A percentile compares a stretch with the other conserved stretches of the same genome.
These are phyloP conservation scores for Netelia melanura DNA, from an alignment of 2,888 invertebrate genomes.

Conservation along the genomic window DNA sequence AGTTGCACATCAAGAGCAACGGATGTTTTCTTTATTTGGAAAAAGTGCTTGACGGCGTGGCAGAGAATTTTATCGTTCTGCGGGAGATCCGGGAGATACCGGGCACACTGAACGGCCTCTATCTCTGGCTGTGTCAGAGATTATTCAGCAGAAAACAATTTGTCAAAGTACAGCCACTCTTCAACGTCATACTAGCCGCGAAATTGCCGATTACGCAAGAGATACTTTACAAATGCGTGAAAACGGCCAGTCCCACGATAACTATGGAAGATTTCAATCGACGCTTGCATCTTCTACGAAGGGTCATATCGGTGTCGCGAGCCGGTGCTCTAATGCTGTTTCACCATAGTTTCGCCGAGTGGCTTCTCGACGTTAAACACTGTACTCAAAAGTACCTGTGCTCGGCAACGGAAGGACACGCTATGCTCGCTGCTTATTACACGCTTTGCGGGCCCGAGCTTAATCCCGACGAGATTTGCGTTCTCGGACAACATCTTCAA, in stretches of 20 bases:
- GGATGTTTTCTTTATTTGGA: conserved; percentile 95
- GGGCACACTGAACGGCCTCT: conserved; percentile 97
- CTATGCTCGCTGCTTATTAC: conserved; percentile 94
- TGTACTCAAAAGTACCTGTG: conserved; percentile 98
- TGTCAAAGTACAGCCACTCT: conserved; percentile 92
- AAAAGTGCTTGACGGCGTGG: conserved; percentile 95
- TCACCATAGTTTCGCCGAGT: conserved; percentile 97
- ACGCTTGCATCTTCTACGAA: conserved; percentile 90
- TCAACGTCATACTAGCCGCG: conserved; percentile 95
- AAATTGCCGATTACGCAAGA: conserved; percentile 93
- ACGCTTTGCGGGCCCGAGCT: conserved; percentile 89
- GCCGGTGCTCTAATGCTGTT: conserved; percentile 91
- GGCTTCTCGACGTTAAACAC: conserved; percentile 98
- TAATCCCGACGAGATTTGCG: conserved; percentile 91
- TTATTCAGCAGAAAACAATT: conserved; percentile 96
- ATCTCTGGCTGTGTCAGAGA: conserved; percentile 97
- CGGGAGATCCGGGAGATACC: conserved; percentile 97
- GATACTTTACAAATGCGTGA: conserved; percentile 92
- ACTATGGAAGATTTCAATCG: conserved; percentile 93
- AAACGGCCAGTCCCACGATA: conserved; percentile 92
- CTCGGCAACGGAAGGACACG: conserved; percentile 94
- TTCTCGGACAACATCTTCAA: conserved; percentile 86
- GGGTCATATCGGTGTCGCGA: conserved; percentile 88
- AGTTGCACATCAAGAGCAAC: conserved; percentile 97
- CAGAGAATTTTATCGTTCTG: conserved; percentile 96